phyloP scores from a whole-genome alignment of 1,140 invertebrate genomes.

The Drosophila saltans region DNA sequence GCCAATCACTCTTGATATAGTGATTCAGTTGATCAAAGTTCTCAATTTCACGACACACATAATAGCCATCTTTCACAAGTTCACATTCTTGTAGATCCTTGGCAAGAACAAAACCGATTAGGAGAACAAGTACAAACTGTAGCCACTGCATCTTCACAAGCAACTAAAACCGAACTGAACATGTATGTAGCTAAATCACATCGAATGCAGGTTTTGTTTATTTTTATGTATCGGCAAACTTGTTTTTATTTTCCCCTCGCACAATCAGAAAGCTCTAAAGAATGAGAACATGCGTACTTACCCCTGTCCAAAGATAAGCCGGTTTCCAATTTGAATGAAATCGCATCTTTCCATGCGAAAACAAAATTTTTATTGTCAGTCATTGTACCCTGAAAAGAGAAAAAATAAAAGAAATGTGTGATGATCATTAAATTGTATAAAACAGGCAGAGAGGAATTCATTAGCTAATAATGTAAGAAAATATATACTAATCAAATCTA shows the following conservation, averaged over 20 bases:
- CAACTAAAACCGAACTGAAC: conserved; percentile 21
- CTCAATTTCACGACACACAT: conserved; percentile 59
- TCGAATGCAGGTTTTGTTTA: conserved; percentile 36
- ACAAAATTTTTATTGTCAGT: neutral
- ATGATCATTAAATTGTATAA: neutral
- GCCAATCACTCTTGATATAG: conserved; percentile 44
- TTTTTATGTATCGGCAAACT: conserved; percentile 50
- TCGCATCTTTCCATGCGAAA: neutral
- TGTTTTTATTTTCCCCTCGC: conserved; percentile 22
- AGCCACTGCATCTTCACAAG: conserved; percentile 38
- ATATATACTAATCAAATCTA: too few relatives aligned
- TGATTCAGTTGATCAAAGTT: conserved; percentile 48
- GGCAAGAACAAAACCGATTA: neutral
- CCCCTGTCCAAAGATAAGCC: conserved; percentile 18
- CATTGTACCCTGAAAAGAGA: neutral
- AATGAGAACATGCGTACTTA: neutral
- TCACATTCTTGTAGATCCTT: conserved; percentile 65
- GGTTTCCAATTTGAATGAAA: conserved; percentile 31
- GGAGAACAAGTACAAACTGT: conserved; percentile 27
- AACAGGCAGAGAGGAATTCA: neutral
- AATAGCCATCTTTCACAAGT: conserved; percentile 12
- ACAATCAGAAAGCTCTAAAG: too few relatives aligned
- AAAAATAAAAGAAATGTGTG: neutral
- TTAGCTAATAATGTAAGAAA: too few relatives aligned
- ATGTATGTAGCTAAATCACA: neutral